These are phyloP conservation scores for Ashinkailepas kermadecensis DNA, from an alignment of 2,888 invertebrate species.

Conservation along the genomic window DNA sequence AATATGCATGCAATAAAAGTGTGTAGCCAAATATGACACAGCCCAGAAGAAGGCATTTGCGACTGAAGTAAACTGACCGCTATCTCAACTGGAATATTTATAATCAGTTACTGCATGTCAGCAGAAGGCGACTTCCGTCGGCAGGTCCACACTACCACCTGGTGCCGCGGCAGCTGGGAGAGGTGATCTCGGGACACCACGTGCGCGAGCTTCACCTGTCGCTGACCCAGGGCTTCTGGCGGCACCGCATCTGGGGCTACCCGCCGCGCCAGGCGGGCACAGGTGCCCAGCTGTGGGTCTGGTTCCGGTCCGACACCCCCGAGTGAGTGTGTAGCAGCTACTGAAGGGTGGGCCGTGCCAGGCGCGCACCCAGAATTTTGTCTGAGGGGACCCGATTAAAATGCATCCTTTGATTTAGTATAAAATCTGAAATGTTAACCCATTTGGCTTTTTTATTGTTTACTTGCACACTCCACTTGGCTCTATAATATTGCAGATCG, in stretches of 20 bases:
- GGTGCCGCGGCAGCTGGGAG: conserved; percentile 80
- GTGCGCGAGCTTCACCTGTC: conserved; percentile 86
- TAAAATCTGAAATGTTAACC: too few species aligned
- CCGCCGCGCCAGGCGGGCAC: conserved; percentile 81
- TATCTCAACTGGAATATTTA: neutral
- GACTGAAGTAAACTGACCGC: neutral
- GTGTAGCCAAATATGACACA: neutral
- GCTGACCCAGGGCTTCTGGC: conserved; percentile 90
- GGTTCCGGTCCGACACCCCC: conserved; percentile 54
- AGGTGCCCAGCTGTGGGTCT: conserved; percentile 88
- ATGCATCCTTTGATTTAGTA: too few species aligned
- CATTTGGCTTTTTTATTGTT: too few species aligned
- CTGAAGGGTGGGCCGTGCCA: too few species aligned
- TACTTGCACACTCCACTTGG: too few species aligned
- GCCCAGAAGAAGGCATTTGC: neutral
- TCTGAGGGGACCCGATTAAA: too few species aligned
- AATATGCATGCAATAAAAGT: too few species aligned
- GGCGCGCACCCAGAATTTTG: too few species aligned
- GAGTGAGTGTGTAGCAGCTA: neutral
- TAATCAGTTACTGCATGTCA: neutral
- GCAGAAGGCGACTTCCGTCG: conserved; percentile 37
- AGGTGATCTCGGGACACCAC: conserved; percentile 72
- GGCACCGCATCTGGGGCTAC: conserved; percentile 89
- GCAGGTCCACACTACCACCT: conserved; percentile 73
- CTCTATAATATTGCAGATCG: too few species aligned